A percentile compares a stretch with the other conserved stretches of the same genome.
phyloP scores from a whole-genome alignment of 1,140 invertebrate genomes.

The Arion vulgaris region DNA sequence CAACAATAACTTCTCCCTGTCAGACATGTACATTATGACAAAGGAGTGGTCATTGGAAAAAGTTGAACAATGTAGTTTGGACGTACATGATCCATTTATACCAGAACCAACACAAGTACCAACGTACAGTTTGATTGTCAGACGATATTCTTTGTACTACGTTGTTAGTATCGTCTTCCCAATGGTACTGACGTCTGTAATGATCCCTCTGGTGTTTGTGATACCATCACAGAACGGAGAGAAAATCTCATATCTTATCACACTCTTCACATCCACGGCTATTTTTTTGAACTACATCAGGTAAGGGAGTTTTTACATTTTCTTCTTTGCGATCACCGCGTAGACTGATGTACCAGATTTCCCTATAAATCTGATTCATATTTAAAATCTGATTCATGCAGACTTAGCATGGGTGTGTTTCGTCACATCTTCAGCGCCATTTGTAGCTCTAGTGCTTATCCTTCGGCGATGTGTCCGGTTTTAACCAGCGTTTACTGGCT shows the following conservation, averaged over 20 bases:
- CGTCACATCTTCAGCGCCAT: no score
- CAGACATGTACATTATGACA: background rate
- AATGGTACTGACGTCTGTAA: conserved; percentile 40
- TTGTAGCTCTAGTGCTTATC: no score
- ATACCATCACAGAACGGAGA: conserved; percentile 49
- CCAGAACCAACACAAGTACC: conserved; percentile 63
- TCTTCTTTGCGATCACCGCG: no score
- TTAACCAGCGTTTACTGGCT: no score
- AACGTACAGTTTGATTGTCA: conserved; percentile 24
- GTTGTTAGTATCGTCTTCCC: conserved; percentile 47
- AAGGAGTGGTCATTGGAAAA: background rate
- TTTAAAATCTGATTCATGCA: no score
- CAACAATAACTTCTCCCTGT: background rate
- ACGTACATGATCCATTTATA: background rate
- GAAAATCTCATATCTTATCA: conserved; percentile 48
- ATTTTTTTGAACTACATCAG: conserved; percentile 43
- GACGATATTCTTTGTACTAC: conserved; percentile 40
- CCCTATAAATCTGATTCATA: no score
- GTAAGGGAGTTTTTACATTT: background rate
- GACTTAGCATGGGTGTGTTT: no score
- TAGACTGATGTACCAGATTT: no score
- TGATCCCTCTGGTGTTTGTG: conserved; percentile 46
- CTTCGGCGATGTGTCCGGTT: no score
- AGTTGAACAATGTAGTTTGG: background rate
- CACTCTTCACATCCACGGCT: conserved; percentile 44